Evolutionary conservation across 2,113 vertebrate genomes (phyloP), one percentile per base, ranked within the genome.

Genomic region (Gavialis gangeticus): DNA sequence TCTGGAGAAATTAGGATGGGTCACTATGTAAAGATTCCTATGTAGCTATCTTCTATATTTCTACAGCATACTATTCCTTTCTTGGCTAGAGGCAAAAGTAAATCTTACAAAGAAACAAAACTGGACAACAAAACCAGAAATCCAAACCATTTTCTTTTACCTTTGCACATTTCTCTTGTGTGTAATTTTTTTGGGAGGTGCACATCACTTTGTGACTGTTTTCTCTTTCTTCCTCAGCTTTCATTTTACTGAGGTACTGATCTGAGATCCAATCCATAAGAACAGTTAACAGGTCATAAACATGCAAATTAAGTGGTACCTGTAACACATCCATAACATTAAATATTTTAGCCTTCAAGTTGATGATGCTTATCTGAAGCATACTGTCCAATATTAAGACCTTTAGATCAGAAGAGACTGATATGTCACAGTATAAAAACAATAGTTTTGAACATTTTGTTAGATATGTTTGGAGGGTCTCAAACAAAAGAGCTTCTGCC

Each of bases 221-320:
- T 57, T 83, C 89, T 91, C 79, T 93, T 85, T 84, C 92, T 59
- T 95, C 97, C 64, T 98, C 94, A 28, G 75, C 88, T 82, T 98
- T 91, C 66, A 97, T 30, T 96, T 96, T 98, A 84, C 94, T 97
- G 24, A 97, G 97, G 75, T 98, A 97, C 69, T 97, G 93, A 73
- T 98, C 98, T 57, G 98, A 98, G 54, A 99, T 97, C 99, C 99
- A 99, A 90, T 99, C 98, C 97, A 99, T 97, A 62, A 99, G 97
- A 78, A 97, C 88, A 73, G 95, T 93, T 93, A 99, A 87, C 77
- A 99, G 98, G 79, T 98, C 98, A 91, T 97, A 97, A 58, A 97
- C 87, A 88, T 97, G 95, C 73, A 93, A 91, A 96, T 97, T 98
- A 84, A 85, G 12, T 71, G 95, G 84, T 62, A 87, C 82, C 99